Evolutionary conservation across 2,888 invertebrate genomes (phyloP).

Genomic region (Euproctis similis): DNA sequence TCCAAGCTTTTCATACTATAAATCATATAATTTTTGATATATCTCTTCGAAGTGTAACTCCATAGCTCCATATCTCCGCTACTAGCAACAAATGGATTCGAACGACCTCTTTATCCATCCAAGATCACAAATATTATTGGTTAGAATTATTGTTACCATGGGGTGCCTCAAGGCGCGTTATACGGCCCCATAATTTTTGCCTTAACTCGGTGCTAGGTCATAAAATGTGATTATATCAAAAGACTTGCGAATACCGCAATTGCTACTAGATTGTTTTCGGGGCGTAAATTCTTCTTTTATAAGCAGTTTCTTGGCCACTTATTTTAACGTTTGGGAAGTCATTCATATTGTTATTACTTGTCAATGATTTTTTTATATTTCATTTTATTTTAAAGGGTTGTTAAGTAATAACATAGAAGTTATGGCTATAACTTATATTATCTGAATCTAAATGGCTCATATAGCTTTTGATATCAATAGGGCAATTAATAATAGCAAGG

Average conservation of each 20-base stretch:
- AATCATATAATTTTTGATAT: conserved; percentile 12
- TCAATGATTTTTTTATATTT: conserved; percentile 26
- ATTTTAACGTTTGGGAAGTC: conserved; percentile 23
- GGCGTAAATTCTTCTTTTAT: conserved; percentile 50
- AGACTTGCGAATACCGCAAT: conserved; percentile 61
- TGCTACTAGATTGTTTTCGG: conserved; percentile 60
- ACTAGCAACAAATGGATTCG: conserved; percentile 45
- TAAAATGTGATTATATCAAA: conserved; percentile 73
- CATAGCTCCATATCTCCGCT: conserved; percentile 23
- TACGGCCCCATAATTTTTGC: conserved; percentile 69
- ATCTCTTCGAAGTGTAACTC: conserved; percentile 13
- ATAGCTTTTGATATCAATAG: conserved; percentile 45
- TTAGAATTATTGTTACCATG: conserved; percentile 57
- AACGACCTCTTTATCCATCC: conserved; percentile 48
- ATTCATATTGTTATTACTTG: conserved; percentile 24
- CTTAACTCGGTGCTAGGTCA: conserved; percentile 71
- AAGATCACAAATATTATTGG: conserved; percentile 65
- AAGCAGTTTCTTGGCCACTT: conserved; percentile 36
- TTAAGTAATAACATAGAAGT: conserved; percentile 28
- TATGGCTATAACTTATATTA: conserved; percentile 45
- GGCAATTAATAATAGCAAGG: conserved; percentile 53
- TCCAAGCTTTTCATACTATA: conserved; percentile 9
- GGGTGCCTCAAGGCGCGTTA: conserved; percentile 65
- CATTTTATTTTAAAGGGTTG: conserved; percentile 25
- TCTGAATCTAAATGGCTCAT: conserved; percentile 63